Conservation (phyloP, 1,140 invertebrate genomes). For the Hyles euphorbiae region DNA sequence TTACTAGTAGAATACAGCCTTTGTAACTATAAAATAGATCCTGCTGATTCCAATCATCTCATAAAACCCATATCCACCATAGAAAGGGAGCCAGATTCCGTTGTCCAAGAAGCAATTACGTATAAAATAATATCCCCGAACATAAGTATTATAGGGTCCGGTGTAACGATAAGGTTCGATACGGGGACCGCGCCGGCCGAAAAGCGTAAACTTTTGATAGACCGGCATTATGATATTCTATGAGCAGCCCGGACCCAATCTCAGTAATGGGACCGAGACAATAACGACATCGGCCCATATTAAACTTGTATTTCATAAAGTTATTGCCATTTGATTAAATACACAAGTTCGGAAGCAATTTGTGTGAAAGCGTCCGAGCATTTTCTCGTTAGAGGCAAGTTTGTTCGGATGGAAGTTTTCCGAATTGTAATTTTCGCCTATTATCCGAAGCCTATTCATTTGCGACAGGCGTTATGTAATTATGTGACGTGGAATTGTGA, state of each 20-base stretch:
- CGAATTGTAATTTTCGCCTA: constrained; percentile 3
- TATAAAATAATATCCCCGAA: too few species aligned
- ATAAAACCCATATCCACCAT: too few species aligned
- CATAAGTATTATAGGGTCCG: too few species aligned
- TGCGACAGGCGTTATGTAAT: neutral
- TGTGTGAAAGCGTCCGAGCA: neutral
- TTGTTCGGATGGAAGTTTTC: constrained; percentile 1
- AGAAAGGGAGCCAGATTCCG: too few species aligned
- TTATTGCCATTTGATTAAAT: constrained; percentile 16
- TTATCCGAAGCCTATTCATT: neutral
- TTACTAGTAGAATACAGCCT: too few species aligned
- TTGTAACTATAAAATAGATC: too few species aligned
- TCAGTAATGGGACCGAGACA: constrained; percentile 9
- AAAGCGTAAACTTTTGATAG: constrained; percentile 17
- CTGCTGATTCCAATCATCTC: too few species aligned
- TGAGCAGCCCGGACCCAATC: constrained; percentile 13
- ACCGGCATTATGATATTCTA: constrained; percentile 14
- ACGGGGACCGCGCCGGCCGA: constrained; percentile 1
- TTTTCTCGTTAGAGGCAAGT: constrained; percentile 1
- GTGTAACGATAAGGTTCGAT: constrained; percentile 8
- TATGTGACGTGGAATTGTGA: too few species aligned
- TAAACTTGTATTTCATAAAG: constrained; percentile 4
- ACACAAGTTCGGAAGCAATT: constrained; percentile 8
- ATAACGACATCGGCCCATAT: constrained; percentile 5
- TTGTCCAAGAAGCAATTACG: too few species aligned